Evolutionary conservation across 2,888 invertebrate species (phyloP).

Genomic region (Leptarthrus brevirostris): DNA sequence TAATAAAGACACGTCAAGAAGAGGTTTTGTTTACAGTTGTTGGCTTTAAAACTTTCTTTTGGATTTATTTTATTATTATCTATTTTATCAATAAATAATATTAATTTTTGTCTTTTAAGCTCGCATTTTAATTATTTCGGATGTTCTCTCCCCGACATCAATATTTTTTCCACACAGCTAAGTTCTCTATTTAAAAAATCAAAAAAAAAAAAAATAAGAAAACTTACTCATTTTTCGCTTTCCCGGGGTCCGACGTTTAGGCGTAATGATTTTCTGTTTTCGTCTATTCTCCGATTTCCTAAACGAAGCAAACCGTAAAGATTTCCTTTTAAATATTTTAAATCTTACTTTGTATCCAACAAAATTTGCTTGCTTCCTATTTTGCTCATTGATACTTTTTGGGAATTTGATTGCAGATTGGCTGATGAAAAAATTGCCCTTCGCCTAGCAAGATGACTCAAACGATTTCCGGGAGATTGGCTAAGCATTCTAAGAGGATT

Average conservation of each 20-base stretch:
- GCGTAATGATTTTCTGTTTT: conserved; percentile 57
- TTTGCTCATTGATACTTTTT: conserved; percentile 57
- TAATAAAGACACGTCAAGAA: too few species aligned
- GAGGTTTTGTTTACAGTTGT: too few species aligned
- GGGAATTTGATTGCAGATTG: conserved; percentile 69
- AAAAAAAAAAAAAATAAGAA: neutral
- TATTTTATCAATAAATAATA: too few species aligned
- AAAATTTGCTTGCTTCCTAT: conserved; percentile 48
- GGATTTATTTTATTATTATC: too few species aligned
- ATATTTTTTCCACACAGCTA: too few species aligned
- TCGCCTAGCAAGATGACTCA: conserved; percentile 81
- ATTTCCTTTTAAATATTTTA: too few species aligned
- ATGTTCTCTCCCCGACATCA: too few species aligned
- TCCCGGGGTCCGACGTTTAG: conserved; percentile 71
- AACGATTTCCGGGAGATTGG: conserved; percentile 79
- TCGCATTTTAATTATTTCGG: too few species aligned
- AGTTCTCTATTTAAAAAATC: too few species aligned
- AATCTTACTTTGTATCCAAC: conserved; percentile 30
- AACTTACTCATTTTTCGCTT: conserved; percentile 62
- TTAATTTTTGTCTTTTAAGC: too few species aligned
- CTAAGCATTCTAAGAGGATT: conserved; percentile 62
- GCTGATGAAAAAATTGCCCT: conserved; percentile 82
- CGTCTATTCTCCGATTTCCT: conserved; percentile 30
- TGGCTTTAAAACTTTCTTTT: too few species aligned
- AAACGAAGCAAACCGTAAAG: neutral